Conservation (phyloP, 2,888 invertebrate species). For the Chymomyza caudatula region DNA sequence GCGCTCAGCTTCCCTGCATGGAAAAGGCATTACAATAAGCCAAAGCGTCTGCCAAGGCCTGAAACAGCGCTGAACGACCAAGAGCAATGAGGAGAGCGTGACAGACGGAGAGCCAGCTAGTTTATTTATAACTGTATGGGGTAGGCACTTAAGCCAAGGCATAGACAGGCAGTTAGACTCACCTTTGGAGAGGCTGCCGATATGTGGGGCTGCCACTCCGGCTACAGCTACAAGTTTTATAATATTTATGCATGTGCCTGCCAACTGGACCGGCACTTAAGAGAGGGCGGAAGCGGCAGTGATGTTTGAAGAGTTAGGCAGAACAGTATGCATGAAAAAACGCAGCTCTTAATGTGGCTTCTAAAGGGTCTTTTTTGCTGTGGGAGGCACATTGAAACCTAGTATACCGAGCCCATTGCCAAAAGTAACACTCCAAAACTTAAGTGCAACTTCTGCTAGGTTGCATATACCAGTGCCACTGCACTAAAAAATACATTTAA, state of each 20-base stretch:
- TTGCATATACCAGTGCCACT: slow-evolving; percentile 5
- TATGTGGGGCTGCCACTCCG: not conserved
- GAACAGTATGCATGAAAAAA: slow-evolving; percentile 17
- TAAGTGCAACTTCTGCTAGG: slow-evolving; percentile 33
- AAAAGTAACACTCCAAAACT: slow-evolving; percentile 65
- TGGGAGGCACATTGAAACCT: slow-evolving; percentile 18
- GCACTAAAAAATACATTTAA: not conserved
- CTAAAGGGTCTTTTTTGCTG: slow-evolving; percentile 25
- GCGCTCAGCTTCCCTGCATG: not conserved
- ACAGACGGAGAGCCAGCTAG: not conserved
- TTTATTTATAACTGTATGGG: not conserved
- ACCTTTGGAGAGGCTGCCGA: slow-evolving; percentile 41
- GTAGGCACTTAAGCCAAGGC: slow-evolving; percentile 26
- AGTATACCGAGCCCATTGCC: slow-evolving; percentile 32
- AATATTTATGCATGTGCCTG: slow-evolving; percentile 65
- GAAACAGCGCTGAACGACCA: not conserved
- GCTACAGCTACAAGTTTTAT: slow-evolving; percentile 57
- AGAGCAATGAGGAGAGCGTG: not conserved
- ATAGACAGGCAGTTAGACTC: slow-evolving; percentile 35
- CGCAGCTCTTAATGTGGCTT: slow-evolving; percentile 8
- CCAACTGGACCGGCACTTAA: slow-evolving; percentile 61
- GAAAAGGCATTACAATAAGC: not conserved
- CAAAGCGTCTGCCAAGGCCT: not conserved
- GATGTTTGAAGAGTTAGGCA: slow-evolving; percentile 17
- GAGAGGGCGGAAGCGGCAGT: slow-evolving; percentile 10